A percentile compares a stretch with the other conserved stretches of the same genome.
Evolutionary conservation across 2,888 invertebrate genomes (phyloP).

Genomic region (Ormyrus pomaceus): DNA sequence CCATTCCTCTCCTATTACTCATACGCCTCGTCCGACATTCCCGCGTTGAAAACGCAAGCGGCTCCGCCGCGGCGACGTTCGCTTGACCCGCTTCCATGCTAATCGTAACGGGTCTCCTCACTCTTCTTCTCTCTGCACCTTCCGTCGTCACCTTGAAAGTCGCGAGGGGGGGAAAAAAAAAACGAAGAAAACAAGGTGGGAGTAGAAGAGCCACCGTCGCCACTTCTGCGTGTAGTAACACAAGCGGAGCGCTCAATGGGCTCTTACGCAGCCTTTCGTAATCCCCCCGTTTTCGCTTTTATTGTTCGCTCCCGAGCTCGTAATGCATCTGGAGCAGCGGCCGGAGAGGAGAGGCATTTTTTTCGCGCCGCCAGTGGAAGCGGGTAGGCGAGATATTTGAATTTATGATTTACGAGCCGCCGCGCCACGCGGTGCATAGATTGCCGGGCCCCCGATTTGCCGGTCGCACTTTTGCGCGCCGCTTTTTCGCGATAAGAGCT

Average conservation of each 20-base stretch:
- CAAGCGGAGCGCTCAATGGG: not conserved
- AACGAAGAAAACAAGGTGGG: not conserved
- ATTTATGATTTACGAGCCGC: too few relatives aligned
- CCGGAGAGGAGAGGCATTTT: too few relatives aligned
- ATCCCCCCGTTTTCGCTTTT: conserved; percentile 31
- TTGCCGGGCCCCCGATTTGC: too few relatives aligned
- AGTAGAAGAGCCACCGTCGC: not conserved
- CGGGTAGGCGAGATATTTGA: too few relatives aligned
- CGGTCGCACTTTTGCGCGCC: too few relatives aligned
- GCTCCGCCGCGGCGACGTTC: not conserved
- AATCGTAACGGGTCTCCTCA: conserved; percentile 35
- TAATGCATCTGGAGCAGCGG: conserved; percentile 32
- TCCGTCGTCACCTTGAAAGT: conserved; percentile 32
- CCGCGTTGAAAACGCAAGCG: not conserved
- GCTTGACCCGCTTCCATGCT: conserved; percentile 47
- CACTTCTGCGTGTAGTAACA: conserved; percentile 21
- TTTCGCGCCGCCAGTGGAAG: too few relatives aligned
- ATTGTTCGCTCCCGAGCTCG: conserved; percentile 17
- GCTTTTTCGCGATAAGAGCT: too few relatives aligned
- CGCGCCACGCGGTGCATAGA: too few relatives aligned
- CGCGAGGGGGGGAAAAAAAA: not conserved
- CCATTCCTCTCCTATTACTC: not conserved
- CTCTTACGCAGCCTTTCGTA: conserved; percentile 29
- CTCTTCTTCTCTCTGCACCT: conserved; percentile 9
- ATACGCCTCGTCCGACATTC: not conserved